These are phyloP conservation scores for Malurus splendens DNA, from an alignment of 2,797 vertebrate genomes.

Conservation along the genomic window DNA sequence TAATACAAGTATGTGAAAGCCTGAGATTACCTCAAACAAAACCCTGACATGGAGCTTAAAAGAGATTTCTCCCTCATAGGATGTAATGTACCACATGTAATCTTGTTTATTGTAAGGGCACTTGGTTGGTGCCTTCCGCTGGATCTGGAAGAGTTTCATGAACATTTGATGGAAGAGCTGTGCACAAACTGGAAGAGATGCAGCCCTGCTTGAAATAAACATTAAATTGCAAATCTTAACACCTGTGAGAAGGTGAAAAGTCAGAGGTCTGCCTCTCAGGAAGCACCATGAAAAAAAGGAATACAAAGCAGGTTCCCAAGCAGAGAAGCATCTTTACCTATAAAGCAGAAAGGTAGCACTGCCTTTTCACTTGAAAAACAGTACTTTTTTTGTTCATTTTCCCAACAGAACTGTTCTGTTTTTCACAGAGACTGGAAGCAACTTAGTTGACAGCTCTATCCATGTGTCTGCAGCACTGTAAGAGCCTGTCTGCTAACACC, in stretches of 20 bases:
- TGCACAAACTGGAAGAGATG: neutral
- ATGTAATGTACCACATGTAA: neutral
- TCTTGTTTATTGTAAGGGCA: neutral
- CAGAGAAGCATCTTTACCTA: neutral
- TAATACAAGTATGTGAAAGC: neutral
- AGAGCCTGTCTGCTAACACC: neutral
- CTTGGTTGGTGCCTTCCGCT: neutral
- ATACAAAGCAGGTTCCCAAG: neutral
- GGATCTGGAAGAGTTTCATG: neutral
- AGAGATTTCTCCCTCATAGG: neutral
- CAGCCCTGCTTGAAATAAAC: neutral
- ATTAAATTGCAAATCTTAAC: neutral
- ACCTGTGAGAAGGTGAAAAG: neutral
- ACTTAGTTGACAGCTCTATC: neutral
- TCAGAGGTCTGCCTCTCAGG: neutral
- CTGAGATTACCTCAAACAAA: neutral
- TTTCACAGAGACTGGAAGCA: neutral
- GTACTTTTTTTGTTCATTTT: neutral
- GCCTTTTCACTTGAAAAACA: neutral
- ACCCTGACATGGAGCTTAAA: neutral
- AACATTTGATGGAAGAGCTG: neutral
- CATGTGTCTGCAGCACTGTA: fast-evolving
- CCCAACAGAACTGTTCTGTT: neutral
- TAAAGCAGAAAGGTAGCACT: neutral
- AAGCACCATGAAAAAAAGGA: neutral